Conservation (phyloP, 2,113 vertebrate species). For the Istiophorus platypterus region DNA sequence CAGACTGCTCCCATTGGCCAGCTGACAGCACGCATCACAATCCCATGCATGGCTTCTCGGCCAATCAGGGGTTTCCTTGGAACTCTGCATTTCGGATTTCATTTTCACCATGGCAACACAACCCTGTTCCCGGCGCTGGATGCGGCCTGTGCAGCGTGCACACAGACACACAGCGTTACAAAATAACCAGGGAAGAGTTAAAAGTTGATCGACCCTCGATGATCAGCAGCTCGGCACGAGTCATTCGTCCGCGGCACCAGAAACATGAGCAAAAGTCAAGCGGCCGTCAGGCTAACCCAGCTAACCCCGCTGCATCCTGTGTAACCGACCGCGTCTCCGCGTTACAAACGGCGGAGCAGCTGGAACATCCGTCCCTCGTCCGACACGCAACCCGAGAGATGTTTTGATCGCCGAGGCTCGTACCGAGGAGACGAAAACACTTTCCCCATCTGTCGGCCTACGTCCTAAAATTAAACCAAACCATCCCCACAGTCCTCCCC, state of each 20-base stretch:
- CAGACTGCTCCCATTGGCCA: slow-evolving; percentile 81
- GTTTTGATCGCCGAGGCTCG: background rate
- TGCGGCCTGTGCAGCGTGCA: slow-evolving; percentile 53
- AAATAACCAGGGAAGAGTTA: slow-evolving; percentile 23
- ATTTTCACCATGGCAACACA: slow-evolving; percentile 87
- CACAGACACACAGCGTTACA: slow-evolving; percentile 10
- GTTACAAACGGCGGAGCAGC: background rate
- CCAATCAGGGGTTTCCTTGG: slow-evolving; percentile 80
- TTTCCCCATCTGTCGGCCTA: slow-evolving; percentile 12
- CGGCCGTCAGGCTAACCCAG: slow-evolving; percentile 9
- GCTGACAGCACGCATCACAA: slow-evolving; percentile 82
- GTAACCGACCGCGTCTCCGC: background rate
- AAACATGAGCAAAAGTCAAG: slow-evolving; percentile 39
- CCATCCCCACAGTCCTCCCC: background rate
- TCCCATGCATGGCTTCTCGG: slow-evolving; percentile 74
- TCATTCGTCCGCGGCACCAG: slow-evolving; percentile 2
- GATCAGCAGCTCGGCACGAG: background rate
- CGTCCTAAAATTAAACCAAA: background rate
- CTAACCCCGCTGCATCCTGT: slow-evolving; percentile 7
- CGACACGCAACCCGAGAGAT: background rate
- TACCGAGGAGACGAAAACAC: background rate
- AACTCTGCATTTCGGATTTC: slow-evolving; percentile 83
- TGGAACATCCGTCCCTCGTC: background rate
- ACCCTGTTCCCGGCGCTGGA: slow-evolving; percentile 74
- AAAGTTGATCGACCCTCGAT: slow-evolving; percentile 15